Base-by-base conservation (phyloP, 1,140 invertebrate species). In the Ectropis grisescens region DNA sequence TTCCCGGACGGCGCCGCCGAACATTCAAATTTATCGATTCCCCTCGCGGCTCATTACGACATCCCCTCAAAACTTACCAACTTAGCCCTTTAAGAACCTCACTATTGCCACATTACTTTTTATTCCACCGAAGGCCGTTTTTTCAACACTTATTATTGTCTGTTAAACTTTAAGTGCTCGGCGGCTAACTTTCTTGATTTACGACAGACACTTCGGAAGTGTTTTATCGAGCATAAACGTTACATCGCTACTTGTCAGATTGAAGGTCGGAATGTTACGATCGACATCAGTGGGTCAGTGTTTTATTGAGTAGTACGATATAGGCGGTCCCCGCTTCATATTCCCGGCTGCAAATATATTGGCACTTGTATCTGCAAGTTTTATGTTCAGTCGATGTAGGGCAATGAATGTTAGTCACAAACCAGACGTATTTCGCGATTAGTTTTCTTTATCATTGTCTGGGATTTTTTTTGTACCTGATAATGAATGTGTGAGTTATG, bases 1-100 rank as follows among this genome's bases (percentile, higher is more conserved):
- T 72, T 62, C 68, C 47, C 58, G 58, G 48, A 57, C 62, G 72
- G 75, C 72, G 68, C 70, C 70, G 58, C 33, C 37, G 62, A 78
- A 80, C 75, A 80, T 80, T 80, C 75, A 80, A 80, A 80, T 80
- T 80, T 80, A 80, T 80, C 72, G 72, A 80, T 80, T 80, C 70
- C 75, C 66, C 66, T n/a, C n/a, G n/a, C 58, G 47, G 48, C 62
- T 75, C 72, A 78, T 75, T 71, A 72, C 72, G 51, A 50, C 67
- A 76, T 75, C 65, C 64, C 70, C 10, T 80, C 69, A 71, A 74
- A 68, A 74, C 61, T 66, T 67, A 64, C 55, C 59, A 62, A 72
- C 68, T 69, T 72, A 74, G 70, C 72, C 72, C 70, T 76, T 71
- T 58, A 46, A 47, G 40, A 42, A 47, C 46, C 34, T 31, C 55